Percentiles rank a stretch among this genome's conserved stretches.
Conservation (phyloP, 2,888 invertebrate species). For the Drosophila kambysellisi region DNA sequence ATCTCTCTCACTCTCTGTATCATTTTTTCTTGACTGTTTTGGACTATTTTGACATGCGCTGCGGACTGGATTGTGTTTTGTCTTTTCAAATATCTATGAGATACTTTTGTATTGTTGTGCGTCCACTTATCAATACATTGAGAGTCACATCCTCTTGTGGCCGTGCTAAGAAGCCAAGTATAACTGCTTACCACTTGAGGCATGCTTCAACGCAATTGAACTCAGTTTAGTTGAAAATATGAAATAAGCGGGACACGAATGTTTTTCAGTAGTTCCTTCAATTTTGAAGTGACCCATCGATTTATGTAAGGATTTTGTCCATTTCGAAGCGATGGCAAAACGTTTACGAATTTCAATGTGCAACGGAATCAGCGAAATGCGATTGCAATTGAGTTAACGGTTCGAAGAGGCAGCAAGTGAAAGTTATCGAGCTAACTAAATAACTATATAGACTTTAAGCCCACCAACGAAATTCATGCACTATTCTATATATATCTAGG, state of each 20-base stretch:
- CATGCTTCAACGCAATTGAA: not conserved
- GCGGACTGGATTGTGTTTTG: conserved; percentile 2
- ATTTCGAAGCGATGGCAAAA: not conserved
- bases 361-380: not conserved
- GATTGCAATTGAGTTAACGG: not conserved
- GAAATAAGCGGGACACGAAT: not conserved
- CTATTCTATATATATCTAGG: not conserved
- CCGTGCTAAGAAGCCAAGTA: not conserved
- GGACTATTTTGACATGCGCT: conserved; percentile 3
- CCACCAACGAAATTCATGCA: not conserved
- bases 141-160: not conserved
- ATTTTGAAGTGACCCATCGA: not conserved
- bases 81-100: conserved; percentile 18
- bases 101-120: conserved; percentile 19
- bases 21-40: not conserved
- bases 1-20: not conserved
- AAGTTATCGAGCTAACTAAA: not conserved
- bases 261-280: not conserved
- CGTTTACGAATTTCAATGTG: not conserved
- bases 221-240: not conserved
- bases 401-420: not conserved
- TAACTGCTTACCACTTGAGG: not conserved
- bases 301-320: not conserved
- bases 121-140: conserved; percentile 19
- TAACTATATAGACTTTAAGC: not conserved